Base-by-base conservation (phyloP, 2,888 invertebrate species). In the Alloscopus bannaensis region DNA sequence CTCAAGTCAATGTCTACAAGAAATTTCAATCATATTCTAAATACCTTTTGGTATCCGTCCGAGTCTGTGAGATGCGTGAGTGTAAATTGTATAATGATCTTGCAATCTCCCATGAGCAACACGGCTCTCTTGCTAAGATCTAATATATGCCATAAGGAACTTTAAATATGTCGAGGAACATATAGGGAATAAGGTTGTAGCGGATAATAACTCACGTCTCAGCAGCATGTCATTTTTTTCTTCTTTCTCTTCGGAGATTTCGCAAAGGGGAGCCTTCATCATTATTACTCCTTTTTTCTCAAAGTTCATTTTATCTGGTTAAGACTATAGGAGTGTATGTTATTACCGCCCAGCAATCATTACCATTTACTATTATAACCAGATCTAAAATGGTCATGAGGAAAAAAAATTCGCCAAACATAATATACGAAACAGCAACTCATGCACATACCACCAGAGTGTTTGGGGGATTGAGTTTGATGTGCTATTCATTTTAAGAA, bases 261-360 rank as follows among this genome's bases (percentile, higher is more conserved):
- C 42, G 64, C 64, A 72, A 72, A 72, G 64, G 64, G 55, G 64
- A 64, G 42, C 64, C 64, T 64, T 64, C 55, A 55, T 55, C 42
- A 40, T 69, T 60, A 50, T 62, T 42, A 71, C 29, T 69, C 69
- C 29, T 71, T 62, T 24, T 36, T 71, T 16, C 50, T 47, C 50
- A 20, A 22, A 52, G 29, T 28, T 65, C 47, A 68, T 29, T 68
- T 50, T 50, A 18, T 52, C 66, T 68, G 22, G 36, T 68, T 40
- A 45, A 40, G 31, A 60, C 40, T 40, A 40, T n/a, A 29, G n/a
- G 16, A 28, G 57, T 16, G 52, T 4, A 52, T 52, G 62, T 52
- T 71, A 71, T 71, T 71, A 62, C 71, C 71, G 62, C 71, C 62
- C 62, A 71, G 62, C 62, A 71, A 71, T 62, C 71, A 71, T 62